Evolutionary conservation across 2,113 vertebrate genomes (phyloP).

Genomic region (Gobiocypris rarus): DNA sequence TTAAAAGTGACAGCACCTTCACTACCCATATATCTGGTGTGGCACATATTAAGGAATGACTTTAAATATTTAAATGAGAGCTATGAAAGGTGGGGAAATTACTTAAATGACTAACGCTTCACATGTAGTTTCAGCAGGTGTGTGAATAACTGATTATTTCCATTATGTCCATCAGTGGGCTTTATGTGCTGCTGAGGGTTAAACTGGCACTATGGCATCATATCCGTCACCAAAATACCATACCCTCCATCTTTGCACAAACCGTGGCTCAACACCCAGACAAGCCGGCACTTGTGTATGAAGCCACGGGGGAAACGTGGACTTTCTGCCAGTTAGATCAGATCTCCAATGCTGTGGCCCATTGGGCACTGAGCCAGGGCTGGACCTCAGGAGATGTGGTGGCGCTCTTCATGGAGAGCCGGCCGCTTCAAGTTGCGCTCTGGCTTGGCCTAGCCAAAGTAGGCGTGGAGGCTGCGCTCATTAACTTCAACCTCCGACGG

Average conservation of each 20-base stretch:
- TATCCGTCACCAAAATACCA: conserved; percentile 73
- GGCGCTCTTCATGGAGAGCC: conserved; percentile 88
- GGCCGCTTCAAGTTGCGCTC: conserved; percentile 86
- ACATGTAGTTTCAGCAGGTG: no score
- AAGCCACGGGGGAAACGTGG: conserved; percentile 81
- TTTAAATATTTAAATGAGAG: neutral
- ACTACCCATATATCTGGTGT: neutral
- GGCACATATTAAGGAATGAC: neutral
- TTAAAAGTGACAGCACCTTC: neutral
- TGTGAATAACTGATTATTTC: conserved; percentile 13
- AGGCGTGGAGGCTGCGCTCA: conserved; percentile 84
- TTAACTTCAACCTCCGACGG: conserved; percentile 85
- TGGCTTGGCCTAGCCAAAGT: conserved; percentile 89
- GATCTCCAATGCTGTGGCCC: conserved; percentile 80
- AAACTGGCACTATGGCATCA: conserved; percentile 79
- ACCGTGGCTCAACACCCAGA: conserved; percentile 77
- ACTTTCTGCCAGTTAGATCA: conserved; percentile 83
- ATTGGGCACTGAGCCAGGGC: conserved; percentile 79
- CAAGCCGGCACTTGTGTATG: conserved; percentile 84
- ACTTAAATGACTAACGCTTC: neutral
- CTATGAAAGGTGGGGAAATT: neutral
- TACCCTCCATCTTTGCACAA: conserved; percentile 82
- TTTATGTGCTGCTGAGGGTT: conserved; percentile 84
- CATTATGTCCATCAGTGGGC: conserved; percentile 75
- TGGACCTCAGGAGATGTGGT: conserved; percentile 83